Evolutionary conservation across 2,797 vertebrate species (phyloP), one percentile per base, ranked within the genome.

Genomic region (Pseudochaenichthys georgianus): DNA sequence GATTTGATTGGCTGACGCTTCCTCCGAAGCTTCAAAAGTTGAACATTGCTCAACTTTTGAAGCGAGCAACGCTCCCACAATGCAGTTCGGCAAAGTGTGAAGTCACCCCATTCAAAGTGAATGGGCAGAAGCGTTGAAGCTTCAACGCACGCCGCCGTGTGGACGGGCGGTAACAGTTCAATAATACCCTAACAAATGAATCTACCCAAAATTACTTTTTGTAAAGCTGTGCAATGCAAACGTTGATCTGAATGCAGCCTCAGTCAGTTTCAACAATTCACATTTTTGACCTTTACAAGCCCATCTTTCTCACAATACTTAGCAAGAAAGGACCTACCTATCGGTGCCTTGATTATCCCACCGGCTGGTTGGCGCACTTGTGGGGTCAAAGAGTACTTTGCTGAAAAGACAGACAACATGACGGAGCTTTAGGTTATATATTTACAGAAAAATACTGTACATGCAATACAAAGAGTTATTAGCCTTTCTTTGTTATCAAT

Each of bases 351-450:
- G 74, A 96, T 46, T 2, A 88, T 90, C 17, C 95, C 90, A 34
- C 95, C 94, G 13, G 65, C 66, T 0, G 97, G 97, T 77, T 95
- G 93, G 43, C 86, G 52, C 47, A 99, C 87, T 62, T 92, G 66
- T 23, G 96, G 95, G 16, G 1, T 42, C 43, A 80, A 15, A 47
- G 1, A 48, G 42, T 79, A 81, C 0, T 63, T 1, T 0, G 48
- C 94, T 94, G 80, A 54, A 86, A 85, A 65, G 58, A 73, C 43
- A 76, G 19, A 62, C 4, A 51, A 45, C 4, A 1, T 3, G 38
- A 62, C 38, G 55, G 9, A 54, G 9, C 55, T 15, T 58, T 11
- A 69, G 28, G 16, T 38, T 52, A 13, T 61, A 4, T 41, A 12
- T 46, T 63, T 19, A 53, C 17, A 0, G 3, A 55, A 17, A 59